phyloP scores from a whole-genome alignment of 1,140 invertebrate genomes.

The Laodelphax striatellus region DNA sequence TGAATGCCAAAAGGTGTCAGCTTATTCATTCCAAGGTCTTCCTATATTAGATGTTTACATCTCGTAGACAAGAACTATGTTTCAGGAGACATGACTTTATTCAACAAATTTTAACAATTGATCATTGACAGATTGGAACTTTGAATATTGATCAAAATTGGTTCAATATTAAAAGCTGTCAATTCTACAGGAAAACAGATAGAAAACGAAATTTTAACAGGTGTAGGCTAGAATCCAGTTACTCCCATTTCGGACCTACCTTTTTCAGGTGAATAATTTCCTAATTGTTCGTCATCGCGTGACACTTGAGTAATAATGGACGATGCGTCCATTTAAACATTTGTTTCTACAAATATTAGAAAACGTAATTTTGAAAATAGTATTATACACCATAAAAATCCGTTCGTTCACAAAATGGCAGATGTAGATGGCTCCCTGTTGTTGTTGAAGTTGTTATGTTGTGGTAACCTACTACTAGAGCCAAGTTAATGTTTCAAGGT shows the following conservation, averaged over 20 bases:
- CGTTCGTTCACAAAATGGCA: conserved; percentile 11
- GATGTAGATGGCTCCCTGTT: conserved; percentile 1
- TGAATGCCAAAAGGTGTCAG: too few relatives aligned
- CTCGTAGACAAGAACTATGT: conserved; percentile 3
- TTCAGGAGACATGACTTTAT: background rate
- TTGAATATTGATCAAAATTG: background rate
- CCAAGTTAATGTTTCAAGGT: background rate
- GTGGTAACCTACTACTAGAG: background rate
- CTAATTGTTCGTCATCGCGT: conserved; percentile 90
- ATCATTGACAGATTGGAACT: too few relatives aligned
- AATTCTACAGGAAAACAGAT: background rate
- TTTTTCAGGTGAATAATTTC: conserved; percentile 82
- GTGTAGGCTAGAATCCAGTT: conserved; percentile 7
- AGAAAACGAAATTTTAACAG: conserved; percentile 9
- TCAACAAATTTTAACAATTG: too few relatives aligned
- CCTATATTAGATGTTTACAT: background rate
- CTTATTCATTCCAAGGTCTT: too few relatives aligned
- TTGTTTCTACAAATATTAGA: conserved; percentile 32
- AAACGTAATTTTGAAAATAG: conserved; percentile 4
- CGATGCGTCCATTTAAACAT: conserved; percentile 93
- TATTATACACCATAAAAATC: conserved; percentile 13
- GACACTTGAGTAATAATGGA: conserved; percentile 96
- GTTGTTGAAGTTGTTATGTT: background rate
- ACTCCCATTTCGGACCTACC: conserved; percentile 45
- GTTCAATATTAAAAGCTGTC: background rate